Evolutionary conservation across 2,888 invertebrate genomes (phyloP).

Genomic region (Candidula unifasciata): DNA sequence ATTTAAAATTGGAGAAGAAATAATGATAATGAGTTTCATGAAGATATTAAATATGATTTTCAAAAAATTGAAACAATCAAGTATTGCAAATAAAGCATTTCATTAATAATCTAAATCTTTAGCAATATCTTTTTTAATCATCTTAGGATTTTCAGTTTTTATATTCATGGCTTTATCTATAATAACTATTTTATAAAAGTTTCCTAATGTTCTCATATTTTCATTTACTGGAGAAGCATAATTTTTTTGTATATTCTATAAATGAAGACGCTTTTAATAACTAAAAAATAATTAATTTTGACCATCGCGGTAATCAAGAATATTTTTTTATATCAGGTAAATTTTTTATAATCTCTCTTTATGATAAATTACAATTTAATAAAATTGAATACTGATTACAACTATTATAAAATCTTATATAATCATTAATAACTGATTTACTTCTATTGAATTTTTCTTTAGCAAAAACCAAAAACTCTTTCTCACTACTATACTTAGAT

Average conservation of each 20-base stretch:
- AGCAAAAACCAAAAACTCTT: constrained; percentile 21
- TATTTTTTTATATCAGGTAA: constrained; percentile 12
- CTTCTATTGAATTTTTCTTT: constrained; percentile 29
- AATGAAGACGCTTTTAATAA: neutral
- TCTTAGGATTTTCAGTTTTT: constrained; percentile 1
- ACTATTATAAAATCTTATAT: constrained; percentile 11
- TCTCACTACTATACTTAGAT: neutral
- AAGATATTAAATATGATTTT: constrained; percentile 8
- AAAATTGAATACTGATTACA: constrained; percentile 1
- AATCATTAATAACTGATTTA: constrained; percentile 21
- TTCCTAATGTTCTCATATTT: constrained; percentile 10
- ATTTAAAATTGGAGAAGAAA: neutral
- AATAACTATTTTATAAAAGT: constrained; percentile 2
- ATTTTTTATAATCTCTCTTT: constrained; percentile 24
- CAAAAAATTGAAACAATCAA: constrained; percentile 3
- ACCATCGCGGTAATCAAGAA: neutral
- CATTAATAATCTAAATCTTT: neutral
- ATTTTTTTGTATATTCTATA: neutral
- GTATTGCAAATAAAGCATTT: neutral
- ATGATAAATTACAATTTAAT: constrained; percentile 19
- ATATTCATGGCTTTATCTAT: neutral
- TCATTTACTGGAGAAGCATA: constrained; percentile 2
- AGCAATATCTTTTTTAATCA: constrained; percentile 1
- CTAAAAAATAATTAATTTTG: neutral
- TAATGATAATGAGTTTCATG: neutral